A percentile compares a stretch with the other conserved stretches of the same genome.
These are phyloP conservation scores for Drosophila planitibia DNA, from an alignment of 2,888 invertebrate species.

Conservation along the genomic window DNA sequence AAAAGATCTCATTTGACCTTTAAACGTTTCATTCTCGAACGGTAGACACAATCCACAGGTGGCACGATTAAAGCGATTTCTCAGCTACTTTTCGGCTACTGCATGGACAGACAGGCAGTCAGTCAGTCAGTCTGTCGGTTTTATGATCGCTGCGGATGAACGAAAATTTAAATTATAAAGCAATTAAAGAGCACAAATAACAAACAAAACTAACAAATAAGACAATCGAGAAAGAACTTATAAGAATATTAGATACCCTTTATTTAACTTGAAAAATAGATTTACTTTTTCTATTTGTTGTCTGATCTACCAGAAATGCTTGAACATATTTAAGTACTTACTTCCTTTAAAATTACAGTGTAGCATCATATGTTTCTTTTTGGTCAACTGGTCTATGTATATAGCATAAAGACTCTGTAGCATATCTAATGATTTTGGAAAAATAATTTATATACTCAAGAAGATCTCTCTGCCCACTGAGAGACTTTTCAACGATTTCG, in stretches of 20 bases:
- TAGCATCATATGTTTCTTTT: not conserved
- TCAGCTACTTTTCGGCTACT: constrained; percentile 56
- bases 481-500: not conserved
- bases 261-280: not conserved
- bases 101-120: constrained; percentile 45
- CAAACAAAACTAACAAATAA: constrained; percentile 13
- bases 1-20: constrained; percentile 67
- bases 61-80: constrained; percentile 51
- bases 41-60: constrained; percentile 41
- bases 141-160: constrained; percentile 49
- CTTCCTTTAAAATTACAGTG: not conserved
- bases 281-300: not conserved
- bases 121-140: constrained; percentile 18
- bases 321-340: not conserved
- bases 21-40: constrained; percentile 51
- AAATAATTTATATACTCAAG: not conserved
- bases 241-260: constrained; percentile 2
- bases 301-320: not conserved
- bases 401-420: not conserved
- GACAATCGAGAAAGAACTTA: not conserved
- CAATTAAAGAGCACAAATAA: constrained; percentile 65
- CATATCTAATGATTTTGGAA: not conserved
- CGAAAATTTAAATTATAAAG: constrained; percentile 78
- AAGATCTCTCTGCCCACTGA: not conserved
- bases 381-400: not conserved